Base-by-base conservation (phyloP, 2,797 vertebrate species). In the Bradypodion pumilum region DNA sequence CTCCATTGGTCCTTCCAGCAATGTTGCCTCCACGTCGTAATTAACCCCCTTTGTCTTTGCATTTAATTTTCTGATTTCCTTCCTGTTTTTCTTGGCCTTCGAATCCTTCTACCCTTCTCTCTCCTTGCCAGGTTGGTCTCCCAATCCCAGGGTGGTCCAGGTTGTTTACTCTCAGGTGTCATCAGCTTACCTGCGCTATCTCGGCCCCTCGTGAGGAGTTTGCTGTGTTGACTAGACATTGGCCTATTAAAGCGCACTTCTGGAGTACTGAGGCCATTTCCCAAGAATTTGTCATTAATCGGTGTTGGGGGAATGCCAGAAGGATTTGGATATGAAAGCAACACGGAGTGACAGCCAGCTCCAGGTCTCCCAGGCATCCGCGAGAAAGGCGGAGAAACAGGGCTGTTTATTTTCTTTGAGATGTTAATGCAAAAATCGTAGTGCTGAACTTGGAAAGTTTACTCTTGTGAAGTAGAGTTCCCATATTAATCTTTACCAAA, bases 41-140 rank as follows among this genome's bases (percentile, higher is more conserved):
- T 83, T 91, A 91, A 92, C 92, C 88, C 93, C 92, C 87, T 87
- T 94, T 90, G 89, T 91, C 89, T 91, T 92, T 92, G 92, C 87
- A 87, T 89, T 82, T 62, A 72, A 56, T 74, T 66, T 85, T 70
- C 70, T 85, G 90, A 76, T 90, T 91, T 85, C 87, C 91, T 87
- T 92, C 92, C 93, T 94, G 90, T 92, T 94, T 94, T 92, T 92
- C 86, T 82, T 88, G 85, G 70, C 86, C 65, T 2, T 80, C 73
- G 91, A 91, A 94, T 91, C 90, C 78, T 88, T 85, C 86, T 85
- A 87, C 92, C 88, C 89, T 79, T 85, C 90, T 44, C 40, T 7
- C 32, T 37, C 32, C 42, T 42, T 8, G 1, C 25, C 78, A 23
- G 90, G 87, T 65, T 81, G 80, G 72, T 85, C 72, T 83, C 80